Evolutionary conservation across 2,888 invertebrate species (phyloP).

Genomic region (Fissipunctia ypsillon): DNA sequence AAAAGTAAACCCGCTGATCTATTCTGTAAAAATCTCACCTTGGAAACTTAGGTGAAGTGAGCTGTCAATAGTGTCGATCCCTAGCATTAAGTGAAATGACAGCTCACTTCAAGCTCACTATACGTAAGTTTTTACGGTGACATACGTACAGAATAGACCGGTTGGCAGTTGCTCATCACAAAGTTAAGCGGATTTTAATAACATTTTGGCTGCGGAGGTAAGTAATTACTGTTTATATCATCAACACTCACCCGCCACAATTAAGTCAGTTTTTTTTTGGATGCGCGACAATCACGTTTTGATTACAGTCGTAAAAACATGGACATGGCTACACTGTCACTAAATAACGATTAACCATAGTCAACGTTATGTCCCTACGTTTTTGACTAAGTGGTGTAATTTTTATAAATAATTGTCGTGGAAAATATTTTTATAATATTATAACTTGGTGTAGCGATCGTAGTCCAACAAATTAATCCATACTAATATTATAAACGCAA

Average conservation of each 20-base stretch:
- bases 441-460: conserved; percentile 36
- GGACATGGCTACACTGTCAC: conserved; percentile 79
- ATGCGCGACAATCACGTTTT: conserved; percentile 88
- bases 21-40: neutral
- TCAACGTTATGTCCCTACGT: conserved; percentile 67
- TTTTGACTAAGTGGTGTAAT: conserved; percentile 67
- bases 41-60: too few species aligned
- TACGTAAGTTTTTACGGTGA: neutral
- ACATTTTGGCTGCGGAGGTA: conserved; percentile 83
- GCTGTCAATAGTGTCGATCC: neutral
- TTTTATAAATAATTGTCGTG: conserved; percentile 65
- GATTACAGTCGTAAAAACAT: conserved; percentile 85
- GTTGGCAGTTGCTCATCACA: conserved; percentile 66
- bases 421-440: conserved; percentile 52
- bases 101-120: neutral
- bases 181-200: conserved; percentile 90
- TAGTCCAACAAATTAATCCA: conserved; percentile 49
- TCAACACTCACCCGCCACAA: conserved; percentile 88
- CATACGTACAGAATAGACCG: neutral
- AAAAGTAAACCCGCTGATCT: conserved; percentile 49
- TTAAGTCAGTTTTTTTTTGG: conserved; percentile 87
- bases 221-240: conserved; percentile 89
- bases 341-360: conserved; percentile 78
- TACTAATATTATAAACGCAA: too few species aligned
- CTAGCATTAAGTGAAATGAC: neutral